Conservation (phyloP, 2,113 vertebrate genomes). For the Perca flavescens region DNA sequence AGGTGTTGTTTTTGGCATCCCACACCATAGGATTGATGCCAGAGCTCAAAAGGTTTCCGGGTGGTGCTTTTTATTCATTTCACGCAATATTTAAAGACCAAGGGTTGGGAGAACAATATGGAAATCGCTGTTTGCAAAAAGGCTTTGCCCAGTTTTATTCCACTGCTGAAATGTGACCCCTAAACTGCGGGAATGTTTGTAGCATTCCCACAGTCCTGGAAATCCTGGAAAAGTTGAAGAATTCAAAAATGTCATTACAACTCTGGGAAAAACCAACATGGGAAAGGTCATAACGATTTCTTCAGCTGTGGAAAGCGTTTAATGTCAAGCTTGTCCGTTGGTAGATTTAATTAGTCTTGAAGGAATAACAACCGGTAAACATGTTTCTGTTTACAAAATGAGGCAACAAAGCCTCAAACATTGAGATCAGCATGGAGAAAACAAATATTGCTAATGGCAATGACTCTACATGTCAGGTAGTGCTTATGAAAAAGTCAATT, state of each 20-base stretch:
- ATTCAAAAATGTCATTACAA: constrained; percentile 23
- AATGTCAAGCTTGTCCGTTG: constrained; percentile 67
- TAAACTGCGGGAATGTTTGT: too few species aligned
- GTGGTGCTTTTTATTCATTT: constrained; percentile 39
- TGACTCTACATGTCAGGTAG: constrained; percentile 34
- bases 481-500: constrained; percentile 52
- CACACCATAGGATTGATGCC: constrained; percentile 59
- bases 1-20: constrained; percentile 72
- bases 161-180: constrained; percentile 10
- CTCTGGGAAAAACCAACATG: constrained; percentile 40
- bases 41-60: constrained; percentile 43
- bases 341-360: constrained; percentile 72
- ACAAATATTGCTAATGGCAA: constrained; percentile 55
- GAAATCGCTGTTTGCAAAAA: constrained; percentile 49
- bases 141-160: background rate
- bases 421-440: constrained; percentile 46
- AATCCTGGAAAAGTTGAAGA: constrained; percentile 37
- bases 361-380: constrained; percentile 60
- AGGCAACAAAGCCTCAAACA: constrained; percentile 42
- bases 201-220: constrained; percentile 2
- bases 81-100: constrained; percentile 49
- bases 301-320: constrained; percentile 43
- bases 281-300: constrained; percentile 60
- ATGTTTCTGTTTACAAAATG: constrained; percentile 62
- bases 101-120: constrained; percentile 25